A percentile compares a stretch with the other conserved stretches of the same genome.
These are phyloP conservation scores for Eueides isabella DNA, from an alignment of 1,140 invertebrate species.

Conservation along the genomic window DNA sequence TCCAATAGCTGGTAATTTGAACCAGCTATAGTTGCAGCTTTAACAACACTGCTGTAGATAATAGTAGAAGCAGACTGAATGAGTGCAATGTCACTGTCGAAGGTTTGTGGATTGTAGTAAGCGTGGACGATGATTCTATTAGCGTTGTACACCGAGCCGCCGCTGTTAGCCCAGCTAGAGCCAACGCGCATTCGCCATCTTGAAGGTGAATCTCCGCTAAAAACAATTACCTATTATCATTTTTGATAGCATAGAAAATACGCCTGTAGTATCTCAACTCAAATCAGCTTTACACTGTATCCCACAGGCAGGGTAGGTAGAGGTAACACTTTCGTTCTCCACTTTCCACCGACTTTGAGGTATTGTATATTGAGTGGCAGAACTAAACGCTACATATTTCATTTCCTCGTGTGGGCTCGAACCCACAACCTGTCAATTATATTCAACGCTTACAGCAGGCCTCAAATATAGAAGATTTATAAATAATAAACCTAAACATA, in stretches of 20 bases:
- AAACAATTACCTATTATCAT: conserved; percentile 27
- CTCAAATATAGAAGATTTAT: too few relatives aligned
- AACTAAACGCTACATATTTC: too few relatives aligned
- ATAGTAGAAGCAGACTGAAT: conserved; percentile 82
- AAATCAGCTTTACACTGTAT: too few relatives aligned
- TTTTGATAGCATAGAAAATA: neutral
- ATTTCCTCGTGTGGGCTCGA: too few relatives aligned
- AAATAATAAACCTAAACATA: too few relatives aligned
- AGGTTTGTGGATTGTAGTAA: conserved; percentile 80
- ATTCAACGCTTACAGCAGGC: neutral
- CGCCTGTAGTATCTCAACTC: too few relatives aligned
- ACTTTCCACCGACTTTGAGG: too few relatives aligned
- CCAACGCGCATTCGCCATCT: conserved; percentile 56
- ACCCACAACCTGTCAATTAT: neutral
- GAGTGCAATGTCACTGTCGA: conserved; percentile 86
- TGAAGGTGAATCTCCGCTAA: conserved; percentile 46
- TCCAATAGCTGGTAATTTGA: conserved; percentile 51
- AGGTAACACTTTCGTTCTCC: too few relatives aligned
- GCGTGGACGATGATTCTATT: conserved; percentile 75
- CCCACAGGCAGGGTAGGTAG: too few relatives aligned
- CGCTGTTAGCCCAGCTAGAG: conserved; percentile 50
- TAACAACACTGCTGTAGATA: conserved; percentile 44
- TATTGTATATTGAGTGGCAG: too few relatives aligned
- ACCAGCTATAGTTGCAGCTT: conserved; percentile 48
- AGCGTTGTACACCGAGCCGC: conserved; percentile 44